phyloP scores from a whole-genome alignment of 2,797 vertebrate species.

The Limosa lapponica region DNA sequence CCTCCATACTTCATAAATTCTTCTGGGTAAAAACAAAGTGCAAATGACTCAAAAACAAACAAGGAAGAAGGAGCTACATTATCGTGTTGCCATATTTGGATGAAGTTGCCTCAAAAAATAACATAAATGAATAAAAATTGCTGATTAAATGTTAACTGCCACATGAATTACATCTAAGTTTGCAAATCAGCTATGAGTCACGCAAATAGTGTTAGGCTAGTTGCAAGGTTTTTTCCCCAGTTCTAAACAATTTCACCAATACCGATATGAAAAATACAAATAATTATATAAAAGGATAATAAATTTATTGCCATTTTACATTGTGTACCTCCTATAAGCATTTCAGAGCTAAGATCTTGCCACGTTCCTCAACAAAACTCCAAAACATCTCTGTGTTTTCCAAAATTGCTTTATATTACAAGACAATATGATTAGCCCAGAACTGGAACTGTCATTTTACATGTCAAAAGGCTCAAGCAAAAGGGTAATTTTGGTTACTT shows the following conservation, averaged over 20 bases:
- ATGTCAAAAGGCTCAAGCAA: neutral
- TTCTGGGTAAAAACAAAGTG: neutral
- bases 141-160: neutral
- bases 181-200: neutral
- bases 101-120: neutral
- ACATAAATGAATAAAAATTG: neutral
- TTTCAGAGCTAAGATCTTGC: neutral
- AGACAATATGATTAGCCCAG: neutral
- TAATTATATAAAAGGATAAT: neutral
- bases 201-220: neutral
- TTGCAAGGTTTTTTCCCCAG: fast-evolving
- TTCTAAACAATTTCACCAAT: neutral
- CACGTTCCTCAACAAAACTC: neutral
- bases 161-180: neutral
- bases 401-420: neutral
- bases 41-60: neutral
- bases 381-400: neutral
- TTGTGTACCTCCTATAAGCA: neutral
- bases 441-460: too few relatives aligned
- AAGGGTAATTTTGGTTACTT: neutral
- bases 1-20: neutral
- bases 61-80: neutral
- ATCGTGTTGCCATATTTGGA: neutral
- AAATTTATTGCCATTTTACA: neutral
- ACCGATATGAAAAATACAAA: neutral